A percentile compares a stretch with the other conserved stretches of the same genome.
Conservation (phyloP, 2,113 vertebrate species). For the Dascyllus trimaculatus region DNA sequence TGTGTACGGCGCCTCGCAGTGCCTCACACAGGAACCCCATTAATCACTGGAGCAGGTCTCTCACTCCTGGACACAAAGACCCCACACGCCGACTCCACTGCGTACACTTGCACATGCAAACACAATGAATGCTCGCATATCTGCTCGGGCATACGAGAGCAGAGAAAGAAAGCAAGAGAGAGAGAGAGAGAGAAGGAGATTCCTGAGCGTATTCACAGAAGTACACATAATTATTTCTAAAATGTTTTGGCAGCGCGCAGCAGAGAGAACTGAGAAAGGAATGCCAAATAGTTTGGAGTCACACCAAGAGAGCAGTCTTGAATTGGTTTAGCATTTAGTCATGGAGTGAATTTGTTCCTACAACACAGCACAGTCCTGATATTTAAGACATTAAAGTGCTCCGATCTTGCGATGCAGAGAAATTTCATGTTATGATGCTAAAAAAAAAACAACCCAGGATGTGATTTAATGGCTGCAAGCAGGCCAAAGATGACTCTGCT, state of each 20-base stretch:
- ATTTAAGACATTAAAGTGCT: constrained; percentile 50
- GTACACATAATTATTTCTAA: constrained; percentile 74
- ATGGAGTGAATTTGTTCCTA: constrained; percentile 58
- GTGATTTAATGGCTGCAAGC: constrained; percentile 47
- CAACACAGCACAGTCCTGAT: constrained; percentile 37
- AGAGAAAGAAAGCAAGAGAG: constrained; percentile 16
- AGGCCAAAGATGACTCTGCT: constrained; percentile 19
- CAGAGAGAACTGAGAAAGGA: constrained; percentile 67
- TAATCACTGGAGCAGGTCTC: constrained; percentile 86
- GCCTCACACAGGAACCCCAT: constrained; percentile 84
- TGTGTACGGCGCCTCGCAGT: constrained; percentile 81
- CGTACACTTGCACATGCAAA: constrained; percentile 67
- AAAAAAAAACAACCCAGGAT: not conserved
- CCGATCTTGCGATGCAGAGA: constrained; percentile 21
- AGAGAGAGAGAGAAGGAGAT: constrained; percentile 18
- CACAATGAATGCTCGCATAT: constrained; percentile 51
- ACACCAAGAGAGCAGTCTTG: constrained; percentile 68
- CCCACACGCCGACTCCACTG: constrained; percentile 72
- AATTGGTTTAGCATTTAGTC: constrained; percentile 70
- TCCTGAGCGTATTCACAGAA: constrained; percentile 64
- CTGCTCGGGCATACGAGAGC: constrained; percentile 22
- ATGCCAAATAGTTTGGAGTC: constrained; percentile 78
- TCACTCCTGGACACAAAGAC: constrained; percentile 81
- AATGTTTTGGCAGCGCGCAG: constrained; percentile 70
- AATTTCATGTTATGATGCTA: constrained; percentile 17